phyloP scores from a whole-genome alignment of 2,113 vertebrate species.

The Psilopogon haemacephalus region DNA sequence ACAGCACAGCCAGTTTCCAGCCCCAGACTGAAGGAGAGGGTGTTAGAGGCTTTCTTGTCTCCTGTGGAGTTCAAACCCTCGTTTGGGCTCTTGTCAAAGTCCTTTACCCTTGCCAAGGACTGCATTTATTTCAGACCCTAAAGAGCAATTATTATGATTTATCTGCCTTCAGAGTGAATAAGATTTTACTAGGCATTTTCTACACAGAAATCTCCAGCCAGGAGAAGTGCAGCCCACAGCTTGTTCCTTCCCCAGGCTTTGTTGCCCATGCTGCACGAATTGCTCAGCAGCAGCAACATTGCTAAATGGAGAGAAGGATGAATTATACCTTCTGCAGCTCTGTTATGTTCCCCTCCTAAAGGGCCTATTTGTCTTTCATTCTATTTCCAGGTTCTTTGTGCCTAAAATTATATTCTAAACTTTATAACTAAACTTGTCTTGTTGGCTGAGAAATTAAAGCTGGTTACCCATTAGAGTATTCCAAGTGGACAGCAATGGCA shows the following conservation, averaged over 20 bases:
- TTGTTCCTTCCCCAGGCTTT: not conserved
- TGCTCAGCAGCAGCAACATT: not conserved
- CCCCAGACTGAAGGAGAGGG: not conserved
- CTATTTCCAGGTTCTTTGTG: not conserved
- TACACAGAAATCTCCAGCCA: not conserved
- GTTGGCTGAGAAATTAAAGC: not conserved
- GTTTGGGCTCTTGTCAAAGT: slow-evolving; percentile 12
- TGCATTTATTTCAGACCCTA: slow-evolving; percentile 34
- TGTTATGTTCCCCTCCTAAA: not conserved
- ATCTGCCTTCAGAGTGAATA: not conserved
- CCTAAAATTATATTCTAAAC: not conserved
- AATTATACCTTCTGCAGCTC: not conserved
- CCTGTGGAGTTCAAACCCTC: slow-evolving; percentile 6
- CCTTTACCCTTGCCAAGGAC: slow-evolving; percentile 21
- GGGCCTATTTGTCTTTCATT: not conserved
- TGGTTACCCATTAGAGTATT: not conserved
- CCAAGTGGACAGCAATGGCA: not conserved
- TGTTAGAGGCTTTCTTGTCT: slow-evolving; percentile 6
- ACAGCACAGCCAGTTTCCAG: not conserved
- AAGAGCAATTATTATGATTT: slow-evolving; percentile 46
- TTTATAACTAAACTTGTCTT: not conserved
- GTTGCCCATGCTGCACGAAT: not conserved
- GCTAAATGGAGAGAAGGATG: not conserved
- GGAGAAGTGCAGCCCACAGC: not conserved
- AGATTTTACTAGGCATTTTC: slow-evolving; percentile 46